phyloP scores from a whole-genome alignment of 2,113 vertebrate genomes.

The Grus americana region DNA sequence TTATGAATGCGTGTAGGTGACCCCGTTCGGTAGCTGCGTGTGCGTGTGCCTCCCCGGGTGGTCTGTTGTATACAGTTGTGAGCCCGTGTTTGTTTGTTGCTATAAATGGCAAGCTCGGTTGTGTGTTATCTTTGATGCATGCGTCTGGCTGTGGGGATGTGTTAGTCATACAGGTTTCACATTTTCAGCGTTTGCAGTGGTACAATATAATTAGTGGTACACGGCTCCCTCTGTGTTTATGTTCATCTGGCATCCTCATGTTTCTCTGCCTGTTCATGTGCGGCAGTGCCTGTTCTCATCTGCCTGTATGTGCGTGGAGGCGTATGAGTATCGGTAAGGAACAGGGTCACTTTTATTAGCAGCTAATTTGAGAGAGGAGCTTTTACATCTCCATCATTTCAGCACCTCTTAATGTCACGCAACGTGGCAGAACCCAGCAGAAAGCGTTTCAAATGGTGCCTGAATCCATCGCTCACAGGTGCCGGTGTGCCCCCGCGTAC shows the following conservation, averaged over 20 bases:
- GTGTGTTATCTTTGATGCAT: not conserved
- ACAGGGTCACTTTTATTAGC: not conserved
- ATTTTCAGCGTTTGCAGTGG: not conserved
- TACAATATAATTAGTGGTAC: not conserved
- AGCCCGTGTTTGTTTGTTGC: not conserved
- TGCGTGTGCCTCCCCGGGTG: not conserved
- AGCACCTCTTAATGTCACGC: not conserved
- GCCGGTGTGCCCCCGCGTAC: fast-evolving
- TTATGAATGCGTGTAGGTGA: not conserved
- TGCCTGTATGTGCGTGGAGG: fast-evolving
- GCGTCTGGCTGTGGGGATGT: not conserved
- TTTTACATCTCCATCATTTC: not conserved
- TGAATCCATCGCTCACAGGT: fast-evolving
- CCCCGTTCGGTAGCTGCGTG: fast-evolving
- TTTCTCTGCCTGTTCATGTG: not conserved
- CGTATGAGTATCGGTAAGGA: not conserved
- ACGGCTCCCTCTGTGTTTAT: not conserved
- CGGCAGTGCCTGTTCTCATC: not conserved
- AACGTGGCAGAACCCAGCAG: not conserved
- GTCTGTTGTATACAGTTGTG: not conserved
- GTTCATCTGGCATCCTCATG: not conserved
- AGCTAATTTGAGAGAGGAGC: not conserved
- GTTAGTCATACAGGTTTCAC: constrained; percentile 49
- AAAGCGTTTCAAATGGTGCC: not conserved
- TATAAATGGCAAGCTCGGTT: not conserved